phyloP scores from a whole-genome alignment of 1,140 invertebrate genomes.

The Ectropis grisescens region DNA sequence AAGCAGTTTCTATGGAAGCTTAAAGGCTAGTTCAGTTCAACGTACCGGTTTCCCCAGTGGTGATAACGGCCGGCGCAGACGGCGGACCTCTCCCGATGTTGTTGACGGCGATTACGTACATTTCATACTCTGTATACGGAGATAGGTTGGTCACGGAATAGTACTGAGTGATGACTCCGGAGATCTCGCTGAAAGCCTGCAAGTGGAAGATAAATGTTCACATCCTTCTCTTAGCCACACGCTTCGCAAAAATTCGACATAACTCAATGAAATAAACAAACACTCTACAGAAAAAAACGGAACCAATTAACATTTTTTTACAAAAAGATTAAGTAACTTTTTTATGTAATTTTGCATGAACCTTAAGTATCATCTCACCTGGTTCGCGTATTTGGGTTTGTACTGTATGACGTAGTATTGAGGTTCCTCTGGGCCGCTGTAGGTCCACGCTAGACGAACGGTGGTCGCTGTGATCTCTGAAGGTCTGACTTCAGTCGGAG shows the following conservation, averaged over 20 bases:
- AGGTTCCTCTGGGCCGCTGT: slow-evolving; percentile 86
- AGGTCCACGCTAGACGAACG: slow-evolving; percentile 91
- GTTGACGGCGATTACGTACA: slow-evolving; percentile 95
- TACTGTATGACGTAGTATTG: slow-evolving; percentile 96
- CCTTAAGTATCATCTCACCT: too few relatives aligned
- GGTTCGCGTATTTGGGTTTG: slow-evolving; percentile 90
- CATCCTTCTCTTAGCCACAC: too few relatives aligned
- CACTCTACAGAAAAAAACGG: too few relatives aligned
- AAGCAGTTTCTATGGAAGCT: too few relatives aligned
- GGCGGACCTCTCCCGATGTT: slow-evolving; percentile 91
- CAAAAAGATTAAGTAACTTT: too few relatives aligned
- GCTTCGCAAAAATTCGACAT: too few relatives aligned
- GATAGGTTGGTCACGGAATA: slow-evolving; percentile 90
- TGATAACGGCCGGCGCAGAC: slow-evolving; percentile 87
- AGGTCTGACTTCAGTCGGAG: slow-evolving; percentile 88
- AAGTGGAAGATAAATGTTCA: not conserved
- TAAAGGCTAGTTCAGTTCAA: too few relatives aligned
- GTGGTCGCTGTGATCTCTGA: slow-evolving; percentile 95
- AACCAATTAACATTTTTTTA: too few relatives aligned
- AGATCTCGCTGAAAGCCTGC: slow-evolving; percentile 88
- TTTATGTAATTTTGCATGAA: too few relatives aligned
- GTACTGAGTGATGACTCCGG: slow-evolving; percentile 92
- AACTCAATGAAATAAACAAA: too few relatives aligned
- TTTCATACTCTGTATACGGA: slow-evolving; percentile 97
- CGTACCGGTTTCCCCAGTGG: slow-evolving; percentile 96